Evolutionary conservation across 2,113 vertebrate genomes (phyloP).

Genomic region (Pagrus major): DNA sequence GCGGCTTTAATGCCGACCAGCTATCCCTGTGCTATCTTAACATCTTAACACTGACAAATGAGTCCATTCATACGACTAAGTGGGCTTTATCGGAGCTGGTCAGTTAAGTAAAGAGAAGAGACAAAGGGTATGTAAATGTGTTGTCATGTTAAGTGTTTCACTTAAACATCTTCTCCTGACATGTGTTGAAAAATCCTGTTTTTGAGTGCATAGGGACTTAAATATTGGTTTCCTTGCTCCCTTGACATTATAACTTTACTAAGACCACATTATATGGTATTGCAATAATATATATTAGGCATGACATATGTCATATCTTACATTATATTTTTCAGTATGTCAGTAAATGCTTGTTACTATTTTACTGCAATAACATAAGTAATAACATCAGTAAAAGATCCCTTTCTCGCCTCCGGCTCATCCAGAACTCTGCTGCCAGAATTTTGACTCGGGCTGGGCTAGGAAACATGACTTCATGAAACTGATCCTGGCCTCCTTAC

Average conservation of each 20-base stretch:
- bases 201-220: neutral
- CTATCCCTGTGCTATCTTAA: constrained; percentile 41
- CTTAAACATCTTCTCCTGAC: neutral
- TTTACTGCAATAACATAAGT: too few species aligned
- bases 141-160: neutral
- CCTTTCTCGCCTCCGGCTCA: too few species aligned
- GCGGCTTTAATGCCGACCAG: constrained; percentile 24
- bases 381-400: too few species aligned
- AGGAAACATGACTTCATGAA: too few species aligned
- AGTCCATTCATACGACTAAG: constrained; percentile 37
- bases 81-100: constrained; percentile 24
- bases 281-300: too few species aligned
- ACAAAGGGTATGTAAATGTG: neutral
- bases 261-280: too few species aligned
- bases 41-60: constrained; percentile 52
- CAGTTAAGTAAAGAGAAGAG: neutral
- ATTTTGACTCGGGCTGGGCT: too few species aligned
- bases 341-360: too few species aligned
- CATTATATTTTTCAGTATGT: too few species aligned
- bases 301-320: too few species aligned
- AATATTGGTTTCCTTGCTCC: neutral
- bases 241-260: neutral
- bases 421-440: too few species aligned
- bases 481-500: too few species aligned
- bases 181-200: neutral